A percentile compares a stretch with the other conserved stretches of the same genome.
Conservation (phyloP, 2,797 vertebrate species). For the Artibeus lituratus region DNA sequence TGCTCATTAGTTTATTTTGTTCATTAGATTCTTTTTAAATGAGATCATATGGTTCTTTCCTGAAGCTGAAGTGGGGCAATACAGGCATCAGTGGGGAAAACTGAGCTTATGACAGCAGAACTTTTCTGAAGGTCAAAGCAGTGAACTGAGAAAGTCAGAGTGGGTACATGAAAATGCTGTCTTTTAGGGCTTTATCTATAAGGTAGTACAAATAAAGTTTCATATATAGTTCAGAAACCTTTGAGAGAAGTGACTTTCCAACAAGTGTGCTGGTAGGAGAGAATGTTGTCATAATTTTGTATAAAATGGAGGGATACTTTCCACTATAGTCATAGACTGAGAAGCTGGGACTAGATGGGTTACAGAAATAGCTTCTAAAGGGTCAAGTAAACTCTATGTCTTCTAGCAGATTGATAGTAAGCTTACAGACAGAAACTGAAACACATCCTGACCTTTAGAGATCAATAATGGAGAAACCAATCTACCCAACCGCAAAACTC, state of each 20-base stretch:
- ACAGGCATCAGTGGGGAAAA: neutral
- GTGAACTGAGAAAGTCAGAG: neutral
- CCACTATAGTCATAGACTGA: neutral
- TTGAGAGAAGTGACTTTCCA: conserved; percentile 7
- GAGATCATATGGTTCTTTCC: neutral
- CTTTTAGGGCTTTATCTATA: neutral
- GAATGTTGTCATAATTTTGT: neutral
- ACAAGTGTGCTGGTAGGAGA: neutral
- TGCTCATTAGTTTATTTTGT: neutral
- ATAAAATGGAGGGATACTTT: conserved; percentile 28
- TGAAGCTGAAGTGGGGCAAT: neutral
- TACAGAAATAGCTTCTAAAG: conserved; percentile 11
- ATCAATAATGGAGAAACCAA: neutral
- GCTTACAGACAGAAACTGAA: conserved; percentile 9
- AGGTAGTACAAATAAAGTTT: neutral
- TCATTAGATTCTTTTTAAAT: neutral
- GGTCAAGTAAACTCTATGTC: neutral
- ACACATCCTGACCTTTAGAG: conserved; percentile 19
- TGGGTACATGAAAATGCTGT: neutral
- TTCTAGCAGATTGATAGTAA: neutral
- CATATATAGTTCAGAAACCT: neutral
- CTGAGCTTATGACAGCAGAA: neutral
- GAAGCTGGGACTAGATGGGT: neutral
- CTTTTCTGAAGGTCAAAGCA: neutral
- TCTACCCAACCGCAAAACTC: conserved; percentile 7